These are phyloP conservation scores for Zosterops borbonicus DNA, from an alignment of 2,113 vertebrate species.

Conservation along the genomic window DNA sequence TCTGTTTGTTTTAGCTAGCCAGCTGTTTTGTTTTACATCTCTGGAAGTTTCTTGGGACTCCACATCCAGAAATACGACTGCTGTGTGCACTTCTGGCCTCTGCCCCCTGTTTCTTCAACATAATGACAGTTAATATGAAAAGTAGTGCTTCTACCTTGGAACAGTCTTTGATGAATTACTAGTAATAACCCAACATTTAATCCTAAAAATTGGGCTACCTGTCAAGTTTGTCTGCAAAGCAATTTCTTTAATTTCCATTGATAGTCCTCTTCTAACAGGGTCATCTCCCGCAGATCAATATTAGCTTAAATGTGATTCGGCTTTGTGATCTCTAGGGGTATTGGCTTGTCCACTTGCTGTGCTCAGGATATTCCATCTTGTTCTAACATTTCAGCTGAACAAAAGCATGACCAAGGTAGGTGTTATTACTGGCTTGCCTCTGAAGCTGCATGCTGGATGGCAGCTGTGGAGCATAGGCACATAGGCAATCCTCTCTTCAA, in stretches of 20 bases:
- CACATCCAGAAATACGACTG: not conserved
- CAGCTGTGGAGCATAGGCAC: not conserved
- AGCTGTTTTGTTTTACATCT: not conserved
- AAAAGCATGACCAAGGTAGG: not conserved
- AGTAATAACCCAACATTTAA: conserved; percentile 41
- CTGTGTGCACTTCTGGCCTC: not conserved
- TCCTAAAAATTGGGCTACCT: conserved; percentile 31
- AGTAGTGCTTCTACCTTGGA: not conserved
- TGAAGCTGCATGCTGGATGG: not conserved
- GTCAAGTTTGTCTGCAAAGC: conserved; percentile 28
- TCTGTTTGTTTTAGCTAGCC: not conserved
- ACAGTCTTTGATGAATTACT: conserved; percentile 31
- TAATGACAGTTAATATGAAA: conserved; percentile 19
- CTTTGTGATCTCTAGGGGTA: conserved; percentile 11
- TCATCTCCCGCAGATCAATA: conserved; percentile 32
- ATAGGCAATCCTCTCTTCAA: not conserved
- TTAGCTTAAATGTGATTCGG: conserved; percentile 33
- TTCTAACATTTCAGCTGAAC: not conserved
- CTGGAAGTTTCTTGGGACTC: not conserved
- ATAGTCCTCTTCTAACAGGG: conserved; percentile 12
- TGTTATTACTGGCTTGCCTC: not conserved
- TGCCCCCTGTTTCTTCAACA: not conserved
- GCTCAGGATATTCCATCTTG: conserved; percentile 14
- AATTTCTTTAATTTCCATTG: conserved; percentile 50
- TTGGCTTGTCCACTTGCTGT: not conserved